Evolutionary conservation across 2,888 invertebrate species (phyloP).

Genomic region (Chaetogeoica ovagalla): DNA sequence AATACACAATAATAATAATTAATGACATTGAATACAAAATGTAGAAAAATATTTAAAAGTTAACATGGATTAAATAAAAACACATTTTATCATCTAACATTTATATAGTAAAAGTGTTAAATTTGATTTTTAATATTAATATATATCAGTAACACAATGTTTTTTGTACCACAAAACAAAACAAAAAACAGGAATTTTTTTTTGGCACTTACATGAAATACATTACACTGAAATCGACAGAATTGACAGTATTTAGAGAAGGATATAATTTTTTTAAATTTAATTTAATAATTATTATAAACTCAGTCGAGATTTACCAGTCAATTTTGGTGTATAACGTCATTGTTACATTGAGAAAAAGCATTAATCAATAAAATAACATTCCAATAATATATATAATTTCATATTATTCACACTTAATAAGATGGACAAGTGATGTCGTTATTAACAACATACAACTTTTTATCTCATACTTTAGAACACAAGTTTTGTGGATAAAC

Average conservation of each 20-base stretch:
- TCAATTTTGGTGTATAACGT: slow-evolving; percentile 47
- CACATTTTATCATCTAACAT: not conserved
- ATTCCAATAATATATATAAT: slow-evolving; percentile 7
- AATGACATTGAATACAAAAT: slow-evolving; percentile 35
- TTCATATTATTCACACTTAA: not conserved
- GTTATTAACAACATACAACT: not conserved
- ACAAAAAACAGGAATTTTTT: not conserved
- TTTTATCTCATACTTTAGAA: slow-evolving; percentile 6
- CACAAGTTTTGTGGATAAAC: slow-evolving; percentile 22
- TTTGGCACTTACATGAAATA: slow-evolving; percentile 37
- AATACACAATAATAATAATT: slow-evolving; percentile 40
- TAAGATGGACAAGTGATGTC: not conserved
- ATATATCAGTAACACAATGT: slow-evolving; percentile 13
- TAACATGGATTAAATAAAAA: slow-evolving; percentile 34
- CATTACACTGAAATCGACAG: slow-evolving; percentile 28
- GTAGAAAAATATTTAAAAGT: slow-evolving; percentile 49
- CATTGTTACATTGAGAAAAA: slow-evolving; percentile 40
- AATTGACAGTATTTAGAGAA: slow-evolving; percentile 46
- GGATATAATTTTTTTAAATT: slow-evolving; percentile 19
- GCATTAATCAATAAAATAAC: slow-evolving; percentile 37
- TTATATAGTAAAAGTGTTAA: not conserved
- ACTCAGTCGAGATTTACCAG: slow-evolving; percentile 47
- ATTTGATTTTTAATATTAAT: slow-evolving; percentile 2
- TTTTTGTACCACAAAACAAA: slow-evolving; percentile 15
- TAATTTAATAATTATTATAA: slow-evolving; percentile 40